Percentiles rank a stretch among this genome's conserved stretches.
phyloP scores from a whole-genome alignment of 2,797 vertebrate species.

The Pseudochromis fuscus region DNA sequence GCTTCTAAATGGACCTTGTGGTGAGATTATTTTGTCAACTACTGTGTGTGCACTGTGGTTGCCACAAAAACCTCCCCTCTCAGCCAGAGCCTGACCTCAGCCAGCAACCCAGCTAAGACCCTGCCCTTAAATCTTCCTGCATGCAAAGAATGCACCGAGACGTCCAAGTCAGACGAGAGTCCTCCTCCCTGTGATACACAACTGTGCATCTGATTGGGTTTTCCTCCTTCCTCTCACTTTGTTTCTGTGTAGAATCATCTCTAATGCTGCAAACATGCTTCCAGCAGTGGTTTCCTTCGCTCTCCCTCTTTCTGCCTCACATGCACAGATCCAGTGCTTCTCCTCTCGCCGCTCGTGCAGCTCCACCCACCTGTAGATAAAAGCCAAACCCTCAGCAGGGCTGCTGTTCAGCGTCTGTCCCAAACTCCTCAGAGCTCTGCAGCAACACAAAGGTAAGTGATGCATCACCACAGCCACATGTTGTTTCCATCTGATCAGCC shows the following conservation, averaged over 20 bases:
- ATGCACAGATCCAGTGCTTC: conserved; percentile 48
- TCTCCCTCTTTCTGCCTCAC: conserved; percentile 34
- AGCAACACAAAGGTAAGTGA: conserved; percentile 87
- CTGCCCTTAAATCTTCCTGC: conserved; percentile 68
- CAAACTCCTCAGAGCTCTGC: conserved; percentile 82
- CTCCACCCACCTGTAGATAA: conserved; percentile 97
- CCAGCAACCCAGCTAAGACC: conserved; percentile 64
- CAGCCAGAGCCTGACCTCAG: conserved; percentile 52
- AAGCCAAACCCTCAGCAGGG: conserved; percentile 91
- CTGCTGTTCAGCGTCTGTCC: conserved; percentile 86
- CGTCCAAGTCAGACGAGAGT: conserved; percentile 72
- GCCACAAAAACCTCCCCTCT: conserved; percentile 41
- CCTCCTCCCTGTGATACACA: conserved; percentile 61
- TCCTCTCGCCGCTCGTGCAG: conserved; percentile 78
- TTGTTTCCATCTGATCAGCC: conserved; percentile 8
- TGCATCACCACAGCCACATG: conserved; percentile 37
- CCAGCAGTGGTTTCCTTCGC: conserved; percentile 34
- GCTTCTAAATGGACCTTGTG: conserved; percentile 20
- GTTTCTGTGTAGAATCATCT: conserved; percentile 21
- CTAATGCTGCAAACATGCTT: conserved; percentile 46
- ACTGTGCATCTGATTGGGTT: conserved; percentile 46
- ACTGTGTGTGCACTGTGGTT: conserved; percentile 33
- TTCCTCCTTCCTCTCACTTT: conserved; percentile 22
- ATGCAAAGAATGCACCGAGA: conserved; percentile 69
- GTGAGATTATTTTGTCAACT: conserved; percentile 34